phyloP scores from a whole-genome alignment of 2,888 invertebrate genomes.

The Drosophila kambysellisi region DNA sequence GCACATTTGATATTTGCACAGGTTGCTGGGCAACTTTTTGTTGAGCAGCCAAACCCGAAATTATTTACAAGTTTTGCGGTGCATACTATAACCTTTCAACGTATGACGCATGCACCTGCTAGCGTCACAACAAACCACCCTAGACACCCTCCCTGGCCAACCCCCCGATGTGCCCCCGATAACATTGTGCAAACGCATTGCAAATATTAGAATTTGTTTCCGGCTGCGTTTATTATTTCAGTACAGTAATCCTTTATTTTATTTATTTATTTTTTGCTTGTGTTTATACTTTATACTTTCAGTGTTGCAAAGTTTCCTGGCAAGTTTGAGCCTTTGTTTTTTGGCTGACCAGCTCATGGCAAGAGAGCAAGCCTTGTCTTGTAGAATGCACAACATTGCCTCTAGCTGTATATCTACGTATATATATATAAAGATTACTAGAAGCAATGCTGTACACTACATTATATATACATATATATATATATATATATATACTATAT shows the following conservation, averaged over 20 bases:
- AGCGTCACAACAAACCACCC: not conserved
- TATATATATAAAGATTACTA: not conserved
- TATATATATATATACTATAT: slow-evolving; percentile 2
- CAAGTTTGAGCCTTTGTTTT: slow-evolving; percentile 45
- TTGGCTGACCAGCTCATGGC: slow-evolving; percentile 33
- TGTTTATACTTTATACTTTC: slow-evolving; percentile 35
- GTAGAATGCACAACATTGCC: slow-evolving; percentile 41
- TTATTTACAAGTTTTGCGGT: slow-evolving; percentile 70
- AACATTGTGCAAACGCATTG: slow-evolving; percentile 38
- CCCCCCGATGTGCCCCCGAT: not conserved
- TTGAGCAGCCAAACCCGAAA: slow-evolving; percentile 67
- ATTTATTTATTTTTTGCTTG: slow-evolving; percentile 13
- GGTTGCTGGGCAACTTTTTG: slow-evolving; percentile 68
- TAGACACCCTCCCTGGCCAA: not conserved
- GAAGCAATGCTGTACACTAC: slow-evolving; percentile 22
- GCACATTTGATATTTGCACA: slow-evolving; percentile 75
- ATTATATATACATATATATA: slow-evolving; percentile 9
- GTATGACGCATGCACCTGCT: slow-evolving; percentile 73
- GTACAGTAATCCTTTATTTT: not conserved
- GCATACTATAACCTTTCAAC: slow-evolving; percentile 69
- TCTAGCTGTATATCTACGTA: slow-evolving; percentile 35
- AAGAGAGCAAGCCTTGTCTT: not conserved
- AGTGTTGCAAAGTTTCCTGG: slow-evolving; percentile 44
- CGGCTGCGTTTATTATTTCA: slow-evolving; percentile 31
- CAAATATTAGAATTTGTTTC: slow-evolving; percentile 61